Evolutionary conservation across 2,113 vertebrate genomes (phyloP).

Genomic region (Microtus ochrogaster): DNA sequence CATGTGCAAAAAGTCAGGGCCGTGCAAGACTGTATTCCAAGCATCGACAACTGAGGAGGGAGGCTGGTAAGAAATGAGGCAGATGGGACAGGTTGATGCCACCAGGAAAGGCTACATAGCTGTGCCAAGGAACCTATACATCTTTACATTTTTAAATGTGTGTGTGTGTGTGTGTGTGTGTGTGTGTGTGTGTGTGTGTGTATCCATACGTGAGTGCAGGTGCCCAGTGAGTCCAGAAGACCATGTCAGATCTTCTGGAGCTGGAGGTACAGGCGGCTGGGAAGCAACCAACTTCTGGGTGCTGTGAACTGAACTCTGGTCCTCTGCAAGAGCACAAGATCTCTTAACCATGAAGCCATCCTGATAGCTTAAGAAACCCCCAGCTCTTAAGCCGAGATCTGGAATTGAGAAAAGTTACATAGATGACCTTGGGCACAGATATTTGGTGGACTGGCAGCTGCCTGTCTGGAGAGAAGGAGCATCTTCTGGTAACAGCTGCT

Average conservation of each 20-base stretch:
- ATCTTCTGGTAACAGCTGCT: background rate
- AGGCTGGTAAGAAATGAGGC: background rate
- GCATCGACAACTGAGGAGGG: too few species aligned
- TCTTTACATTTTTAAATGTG: background rate
- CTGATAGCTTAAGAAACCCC: too few species aligned
- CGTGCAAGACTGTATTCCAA: background rate
- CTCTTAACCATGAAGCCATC: background rate
- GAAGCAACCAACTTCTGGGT: background rate
- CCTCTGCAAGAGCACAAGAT: background rate
- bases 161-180: background rate
- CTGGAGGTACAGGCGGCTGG: background rate
- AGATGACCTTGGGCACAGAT: background rate
- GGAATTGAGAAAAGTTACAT: background rate
- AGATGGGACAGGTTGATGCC: accelerated
- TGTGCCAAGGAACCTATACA: background rate
- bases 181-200: background rate
- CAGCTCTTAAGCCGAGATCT: background rate
- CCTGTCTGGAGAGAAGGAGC: background rate
- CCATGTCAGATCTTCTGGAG: background rate
- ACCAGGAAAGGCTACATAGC: background rate
- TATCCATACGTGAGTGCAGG: too few species aligned
- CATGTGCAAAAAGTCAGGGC: background rate
- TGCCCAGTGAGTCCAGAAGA: background rate
- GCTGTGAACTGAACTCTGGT: background rate
- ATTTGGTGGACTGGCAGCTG: background rate